phyloP scores from a whole-genome alignment of 2,113 vertebrate species.

The Cyanistes caeruleus region DNA sequence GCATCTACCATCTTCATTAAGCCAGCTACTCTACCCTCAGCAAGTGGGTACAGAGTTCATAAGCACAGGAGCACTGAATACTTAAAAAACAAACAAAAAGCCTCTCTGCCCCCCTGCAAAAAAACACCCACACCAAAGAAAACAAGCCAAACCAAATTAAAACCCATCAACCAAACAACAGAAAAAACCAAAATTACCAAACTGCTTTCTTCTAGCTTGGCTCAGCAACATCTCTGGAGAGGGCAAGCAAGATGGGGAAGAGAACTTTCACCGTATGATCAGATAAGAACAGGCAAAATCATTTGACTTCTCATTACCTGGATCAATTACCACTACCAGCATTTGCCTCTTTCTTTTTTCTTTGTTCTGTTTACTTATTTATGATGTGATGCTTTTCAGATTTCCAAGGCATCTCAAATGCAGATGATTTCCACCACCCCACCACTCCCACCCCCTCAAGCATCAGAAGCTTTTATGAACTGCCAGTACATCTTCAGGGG shows the following conservation, averaged over 20 bases:
- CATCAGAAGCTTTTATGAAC: neutral
- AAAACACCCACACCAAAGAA: neutral
- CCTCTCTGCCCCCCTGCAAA: rapidly evolving
- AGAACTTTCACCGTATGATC: neutral
- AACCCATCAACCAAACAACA: neutral
- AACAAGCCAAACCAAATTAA: neutral
- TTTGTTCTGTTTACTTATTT: neutral
- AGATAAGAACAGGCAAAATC: neutral
- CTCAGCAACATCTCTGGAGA: neutral
- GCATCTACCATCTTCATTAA: neutral
- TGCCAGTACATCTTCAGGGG: neutral
- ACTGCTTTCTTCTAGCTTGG: neutral
- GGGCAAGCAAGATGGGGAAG: neutral
- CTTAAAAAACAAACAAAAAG: neutral
- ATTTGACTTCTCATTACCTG: neutral
- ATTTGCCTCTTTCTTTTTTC: neutral
- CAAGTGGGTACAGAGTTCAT: neutral
- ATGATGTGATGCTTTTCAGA: neutral
- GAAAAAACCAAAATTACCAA: rapidly evolving
- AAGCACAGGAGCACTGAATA: neutral
- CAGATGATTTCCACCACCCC: neutral
- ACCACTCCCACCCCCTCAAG: neutral
- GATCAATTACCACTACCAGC: neutral
- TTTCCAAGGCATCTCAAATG: neutral
- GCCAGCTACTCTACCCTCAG: neutral